Evolutionary conservation across 2,888 invertebrate genomes (phyloP).

Genomic region (Microdon myrmicae): DNA sequence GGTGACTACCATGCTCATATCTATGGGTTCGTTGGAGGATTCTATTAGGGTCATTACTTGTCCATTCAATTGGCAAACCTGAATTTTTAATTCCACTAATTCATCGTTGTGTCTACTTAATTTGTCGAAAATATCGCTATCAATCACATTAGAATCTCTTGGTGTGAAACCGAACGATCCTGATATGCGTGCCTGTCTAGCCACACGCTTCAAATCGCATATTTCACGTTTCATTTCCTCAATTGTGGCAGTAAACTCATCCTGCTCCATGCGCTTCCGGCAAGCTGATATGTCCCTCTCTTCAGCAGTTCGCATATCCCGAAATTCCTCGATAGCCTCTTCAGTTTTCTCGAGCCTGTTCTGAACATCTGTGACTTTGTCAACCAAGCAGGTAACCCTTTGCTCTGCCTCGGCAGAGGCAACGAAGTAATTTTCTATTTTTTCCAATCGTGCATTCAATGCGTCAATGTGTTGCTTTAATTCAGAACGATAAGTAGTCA

Average conservation of each 20-base stretch:
- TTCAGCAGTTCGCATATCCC: neutral
- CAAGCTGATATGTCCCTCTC: constrained; percentile 21
- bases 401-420: constrained; percentile 10
- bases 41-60: neutral
- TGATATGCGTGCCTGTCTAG: too few relatives aligned
- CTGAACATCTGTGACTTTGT: constrained; percentile 2
- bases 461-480: constrained; percentile 21
- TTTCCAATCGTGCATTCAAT: constrained; percentile 15
- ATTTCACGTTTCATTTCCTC: constrained; percentile 8
- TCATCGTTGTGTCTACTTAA: constrained; percentile 1
- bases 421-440: constrained; percentile 20
- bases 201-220: constrained; percentile 3
- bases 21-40: neutral
- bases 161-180: too few relatives aligned
- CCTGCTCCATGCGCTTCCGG: constrained; percentile 13
- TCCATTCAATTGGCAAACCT: constrained; percentile 8
- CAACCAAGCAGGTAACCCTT: constrained; percentile 9
- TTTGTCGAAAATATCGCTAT: too few relatives aligned
- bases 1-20: neutral
- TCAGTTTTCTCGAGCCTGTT: neutral
- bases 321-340: neutral
- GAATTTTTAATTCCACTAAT: constrained; percentile 14
- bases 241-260: neutral
- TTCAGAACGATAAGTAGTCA: constrained; percentile 4
- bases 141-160: too few relatives aligned